phyloP scores from a whole-genome alignment of 2,888 invertebrate species.

The Mallateleia sp. region DNA sequence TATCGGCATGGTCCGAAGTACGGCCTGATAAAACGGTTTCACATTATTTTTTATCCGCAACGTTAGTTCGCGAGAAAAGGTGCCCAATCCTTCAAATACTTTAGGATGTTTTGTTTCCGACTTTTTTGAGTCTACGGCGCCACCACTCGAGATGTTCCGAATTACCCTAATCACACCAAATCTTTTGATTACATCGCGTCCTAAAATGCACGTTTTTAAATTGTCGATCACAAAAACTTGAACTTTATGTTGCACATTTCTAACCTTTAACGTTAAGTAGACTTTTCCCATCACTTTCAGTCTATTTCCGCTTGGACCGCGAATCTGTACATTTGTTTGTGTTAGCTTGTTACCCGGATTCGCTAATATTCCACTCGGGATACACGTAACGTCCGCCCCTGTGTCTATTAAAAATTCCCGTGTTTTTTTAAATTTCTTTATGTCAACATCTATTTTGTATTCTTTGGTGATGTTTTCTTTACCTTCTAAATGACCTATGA shows the following conservation, averaged over 20 bases:
- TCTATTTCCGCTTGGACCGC: conserved; percentile 60
- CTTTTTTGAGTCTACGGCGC: too few species aligned
- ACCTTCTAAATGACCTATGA: not conserved
- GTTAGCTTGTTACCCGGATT: conserved; percentile 14
- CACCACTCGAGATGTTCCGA: conserved; percentile 13
- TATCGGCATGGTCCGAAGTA: too few species aligned
- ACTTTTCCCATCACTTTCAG: conserved; percentile 45
- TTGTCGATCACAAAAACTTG: conserved; percentile 48
- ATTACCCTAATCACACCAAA: conserved; percentile 47
- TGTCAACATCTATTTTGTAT: not conserved
- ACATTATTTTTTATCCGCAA: too few species aligned
- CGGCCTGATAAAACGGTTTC: too few species aligned
- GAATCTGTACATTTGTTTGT: conserved; percentile 45
- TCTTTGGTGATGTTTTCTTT: not conserved
- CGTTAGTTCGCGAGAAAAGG: too few species aligned
- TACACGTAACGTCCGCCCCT: conserved; percentile 58
- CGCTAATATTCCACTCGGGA: not conserved
- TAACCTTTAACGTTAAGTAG: conserved; percentile 26
- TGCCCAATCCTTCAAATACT: too few species aligned
- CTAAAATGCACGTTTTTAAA: conserved; percentile 62
- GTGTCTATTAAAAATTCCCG: conserved; percentile 59
- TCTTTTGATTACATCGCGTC: conserved; percentile 59
- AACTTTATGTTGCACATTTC: conserved; percentile 3
- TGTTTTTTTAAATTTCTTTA: conserved; percentile 11
- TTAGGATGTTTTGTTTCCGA: too few species aligned